A percentile compares a stretch with the other conserved stretches of the same genome.
phyloP scores from a whole-genome alignment of 2,797 vertebrate species.

The Neoniphon sammara region DNA sequence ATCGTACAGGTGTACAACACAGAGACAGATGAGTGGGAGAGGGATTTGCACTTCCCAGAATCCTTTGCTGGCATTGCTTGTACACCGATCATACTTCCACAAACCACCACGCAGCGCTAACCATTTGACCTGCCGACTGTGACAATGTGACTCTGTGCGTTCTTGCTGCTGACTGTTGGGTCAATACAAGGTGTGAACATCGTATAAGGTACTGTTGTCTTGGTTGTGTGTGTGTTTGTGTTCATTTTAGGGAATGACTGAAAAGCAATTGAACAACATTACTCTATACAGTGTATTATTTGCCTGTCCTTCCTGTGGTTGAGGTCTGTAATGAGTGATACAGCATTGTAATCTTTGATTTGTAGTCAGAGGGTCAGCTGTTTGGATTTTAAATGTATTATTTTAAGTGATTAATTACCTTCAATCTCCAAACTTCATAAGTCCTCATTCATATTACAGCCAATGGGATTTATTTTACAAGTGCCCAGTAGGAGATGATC shows the following conservation, averaged over 20 bases:
- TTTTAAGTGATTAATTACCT: background rate
- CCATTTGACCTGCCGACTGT: constrained; percentile 54
- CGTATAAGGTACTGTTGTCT: constrained; percentile 15
- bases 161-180: constrained; percentile 41
- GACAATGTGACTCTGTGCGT: constrained; percentile 49
- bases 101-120: constrained; percentile 84
- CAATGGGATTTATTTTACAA: background rate
- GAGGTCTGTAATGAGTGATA: background rate
- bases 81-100: constrained; percentile 89
- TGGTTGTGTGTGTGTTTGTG: background rate
- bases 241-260: constrained; percentile 27
- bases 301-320: constrained; percentile 2
- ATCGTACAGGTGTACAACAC: constrained; percentile 98
- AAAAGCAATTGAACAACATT: constrained; percentile 23
- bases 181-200: constrained; percentile 40
- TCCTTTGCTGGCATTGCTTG: constrained; percentile 95
- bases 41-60: constrained; percentile 96
- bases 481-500: constrained; percentile 1
- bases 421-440: background rate
- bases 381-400: background rate
- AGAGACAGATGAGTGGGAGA: constrained; percentile 94
- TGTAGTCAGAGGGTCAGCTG: background rate
- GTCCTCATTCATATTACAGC: background rate
- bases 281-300: constrained; percentile 16
- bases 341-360: background rate